Conservation (phyloP, 53 echinoderm and acorn worm genomes). For the Echinarachnius parma region DNA sequence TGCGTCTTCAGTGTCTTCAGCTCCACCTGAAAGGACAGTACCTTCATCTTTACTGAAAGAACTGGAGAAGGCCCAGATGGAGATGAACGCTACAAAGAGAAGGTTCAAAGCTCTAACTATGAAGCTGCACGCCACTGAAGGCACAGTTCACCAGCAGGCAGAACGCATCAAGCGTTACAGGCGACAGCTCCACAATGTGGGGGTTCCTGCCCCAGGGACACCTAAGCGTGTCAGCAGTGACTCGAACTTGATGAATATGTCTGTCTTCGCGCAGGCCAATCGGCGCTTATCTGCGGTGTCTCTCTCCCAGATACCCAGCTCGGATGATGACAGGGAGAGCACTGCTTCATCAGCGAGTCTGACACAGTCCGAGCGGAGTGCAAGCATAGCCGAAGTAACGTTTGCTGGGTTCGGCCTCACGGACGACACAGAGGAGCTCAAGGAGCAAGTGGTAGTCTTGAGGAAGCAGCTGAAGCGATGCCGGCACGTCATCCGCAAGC, state of each 20-base stretch:
- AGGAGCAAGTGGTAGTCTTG: conserved; percentile 72
- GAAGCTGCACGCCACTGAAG: conserved; percentile 88
- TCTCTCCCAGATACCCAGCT: conserved; percentile 47
- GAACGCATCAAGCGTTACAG: conserved; percentile 84
- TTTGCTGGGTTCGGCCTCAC: conserved; percentile 80
- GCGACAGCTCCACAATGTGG: conserved; percentile 78
- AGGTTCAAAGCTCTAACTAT: conserved; percentile 58
- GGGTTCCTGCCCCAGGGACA: conserved; percentile 69
- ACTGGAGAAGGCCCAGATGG: conserved; percentile 57
- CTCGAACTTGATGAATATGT: conserved; percentile 65
- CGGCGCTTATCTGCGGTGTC: conserved; percentile 18
- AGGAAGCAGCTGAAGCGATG: conserved; percentile 78
- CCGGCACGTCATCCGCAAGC: conserved; percentile 67
- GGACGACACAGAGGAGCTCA: conserved; percentile 73
- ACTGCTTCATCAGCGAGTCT: conserved; percentile 66
- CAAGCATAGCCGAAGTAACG: conserved; percentile 55
- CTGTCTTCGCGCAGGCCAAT: conserved; percentile 14
- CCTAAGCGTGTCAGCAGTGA: conserved; percentile 89
- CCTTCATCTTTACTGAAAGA: conserved; percentile 56
- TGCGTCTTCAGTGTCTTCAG: neutral
- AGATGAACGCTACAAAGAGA: conserved; percentile 67
- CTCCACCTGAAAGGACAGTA: neutral
- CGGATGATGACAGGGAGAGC: conserved; percentile 47
- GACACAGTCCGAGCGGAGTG: conserved; percentile 58
- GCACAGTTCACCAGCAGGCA: conserved; percentile 86